Conservation (phyloP, 2,888 invertebrate species). For the Cyclophora albipunctata region DNA sequence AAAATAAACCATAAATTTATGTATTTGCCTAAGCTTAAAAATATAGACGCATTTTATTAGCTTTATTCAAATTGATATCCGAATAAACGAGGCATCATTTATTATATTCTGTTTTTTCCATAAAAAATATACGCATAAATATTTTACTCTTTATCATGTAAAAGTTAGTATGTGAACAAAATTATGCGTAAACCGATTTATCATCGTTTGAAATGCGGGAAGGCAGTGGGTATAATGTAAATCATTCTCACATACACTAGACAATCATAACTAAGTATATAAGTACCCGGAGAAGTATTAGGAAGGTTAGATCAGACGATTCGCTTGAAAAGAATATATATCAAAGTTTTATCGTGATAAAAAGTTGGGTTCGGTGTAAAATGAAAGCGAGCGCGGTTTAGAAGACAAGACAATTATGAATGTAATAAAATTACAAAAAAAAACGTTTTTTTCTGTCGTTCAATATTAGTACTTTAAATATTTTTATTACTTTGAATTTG, state of each 20-base stretch:
- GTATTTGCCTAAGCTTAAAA: background rate
- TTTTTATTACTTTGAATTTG: too few species aligned
- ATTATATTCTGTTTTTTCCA: conserved; percentile 5
- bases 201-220: conserved; percentile 18
- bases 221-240: conserved; percentile 19
- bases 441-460: too few species aligned
- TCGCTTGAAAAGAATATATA: conserved; percentile 43
- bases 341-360: conserved; percentile 47
- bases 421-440: too few species aligned
- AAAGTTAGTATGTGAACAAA: conserved; percentile 9
- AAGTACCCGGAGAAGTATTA: conserved; percentile 24
- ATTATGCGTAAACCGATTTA: conserved; percentile 16
- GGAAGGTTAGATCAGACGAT: conserved; percentile 45
- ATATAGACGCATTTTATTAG: conserved; percentile 2
- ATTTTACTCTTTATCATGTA: conserved; percentile 2
- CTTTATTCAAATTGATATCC: conserved; percentile 7
- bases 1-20: too few species aligned
- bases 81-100: conserved; percentile 6
- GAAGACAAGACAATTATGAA: too few species aligned
- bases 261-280: conserved; percentile 18
- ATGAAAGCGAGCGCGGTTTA: background rate
- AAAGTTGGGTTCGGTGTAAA: conserved; percentile 12
- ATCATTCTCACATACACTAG: conserved; percentile 24
- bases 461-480: too few species aligned
- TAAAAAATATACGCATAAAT: conserved; percentile 5